These are phyloP conservation scores for Oreamnos americanus DNA, from an alignment of 2,113 vertebrate genomes.

Conservation along the genomic window DNA sequence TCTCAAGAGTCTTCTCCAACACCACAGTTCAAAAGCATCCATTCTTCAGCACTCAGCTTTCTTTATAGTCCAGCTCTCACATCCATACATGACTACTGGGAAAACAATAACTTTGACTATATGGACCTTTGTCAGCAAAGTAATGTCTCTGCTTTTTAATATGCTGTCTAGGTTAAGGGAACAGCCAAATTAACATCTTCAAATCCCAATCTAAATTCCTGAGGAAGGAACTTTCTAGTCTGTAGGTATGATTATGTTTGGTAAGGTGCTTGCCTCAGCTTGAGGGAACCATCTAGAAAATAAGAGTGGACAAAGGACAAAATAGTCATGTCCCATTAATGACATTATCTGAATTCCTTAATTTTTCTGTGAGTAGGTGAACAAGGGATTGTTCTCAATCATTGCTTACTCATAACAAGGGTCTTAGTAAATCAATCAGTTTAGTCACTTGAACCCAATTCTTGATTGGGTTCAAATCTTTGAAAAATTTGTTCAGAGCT, in stretches of 20 bases:
- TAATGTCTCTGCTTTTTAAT: not conserved
- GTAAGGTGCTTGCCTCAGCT: not conserved
- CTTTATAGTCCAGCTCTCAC: not conserved
- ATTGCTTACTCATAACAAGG: not conserved
- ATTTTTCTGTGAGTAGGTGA: not conserved
- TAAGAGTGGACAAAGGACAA: not conserved
- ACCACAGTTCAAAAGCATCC: not conserved
- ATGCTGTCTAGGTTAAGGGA: not conserved
- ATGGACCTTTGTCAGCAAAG: not conserved
- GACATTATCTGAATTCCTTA: not conserved
- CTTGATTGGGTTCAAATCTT: not conserved
- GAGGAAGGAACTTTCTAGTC: not conserved
- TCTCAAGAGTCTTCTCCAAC: not conserved
- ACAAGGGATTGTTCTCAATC: not conserved
- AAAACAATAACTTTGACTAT: not conserved
- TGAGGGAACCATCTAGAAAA: not conserved
- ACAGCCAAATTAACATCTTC: not conserved
- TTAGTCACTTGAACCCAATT: not conserved
- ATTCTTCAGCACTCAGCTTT: rapidly evolving
- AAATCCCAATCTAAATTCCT: not conserved
- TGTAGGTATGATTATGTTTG: not conserved
- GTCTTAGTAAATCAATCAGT: not conserved
- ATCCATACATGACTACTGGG: not conserved
- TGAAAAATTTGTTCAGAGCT: not conserved
- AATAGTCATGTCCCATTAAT: not conserved